Conservation (phyloP, 2,113 vertebrate genomes). For the Anguilla rostrata region DNA sequence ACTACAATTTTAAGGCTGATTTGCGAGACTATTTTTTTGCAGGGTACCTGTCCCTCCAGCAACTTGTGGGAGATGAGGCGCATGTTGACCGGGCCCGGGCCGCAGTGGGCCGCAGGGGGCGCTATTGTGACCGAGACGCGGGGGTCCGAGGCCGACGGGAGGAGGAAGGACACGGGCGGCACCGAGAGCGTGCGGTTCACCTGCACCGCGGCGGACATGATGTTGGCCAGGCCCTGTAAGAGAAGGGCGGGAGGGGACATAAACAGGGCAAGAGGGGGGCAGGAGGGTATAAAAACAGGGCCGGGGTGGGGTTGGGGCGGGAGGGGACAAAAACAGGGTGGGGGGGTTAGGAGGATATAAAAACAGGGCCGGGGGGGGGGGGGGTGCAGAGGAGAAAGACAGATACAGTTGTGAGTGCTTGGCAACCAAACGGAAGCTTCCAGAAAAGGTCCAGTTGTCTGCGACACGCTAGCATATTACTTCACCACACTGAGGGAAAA, state of each 20-base stretch:
- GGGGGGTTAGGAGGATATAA: too few relatives aligned
- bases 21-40: too few relatives aligned
- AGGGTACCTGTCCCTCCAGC: conserved; percentile 83
- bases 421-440: background rate
- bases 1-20: too few relatives aligned
- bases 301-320: background rate
- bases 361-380: too few relatives aligned
- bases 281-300: too few relatives aligned
- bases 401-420: too few relatives aligned
- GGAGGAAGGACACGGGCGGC: conserved; percentile 75
- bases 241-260: background rate
- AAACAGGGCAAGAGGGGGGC: too few relatives aligned
- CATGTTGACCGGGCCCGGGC: conserved; percentile 74
- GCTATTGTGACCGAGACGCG: conserved; percentile 71
- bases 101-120: conserved; percentile 78
- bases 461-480: too few relatives aligned
- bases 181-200: conserved; percentile 80
- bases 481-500: too few relatives aligned
- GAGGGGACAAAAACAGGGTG: too few relatives aligned
- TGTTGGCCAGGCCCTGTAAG: conserved; percentile 78
- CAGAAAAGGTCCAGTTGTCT: background rate
- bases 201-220: conserved; percentile 79
- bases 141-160: conserved; percentile 75
- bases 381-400: too few relatives aligned
- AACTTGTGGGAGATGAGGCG: conserved; percentile 86